Base-by-base conservation (phyloP, 1,140 invertebrate species). In the Lethocerus indicus region DNA sequence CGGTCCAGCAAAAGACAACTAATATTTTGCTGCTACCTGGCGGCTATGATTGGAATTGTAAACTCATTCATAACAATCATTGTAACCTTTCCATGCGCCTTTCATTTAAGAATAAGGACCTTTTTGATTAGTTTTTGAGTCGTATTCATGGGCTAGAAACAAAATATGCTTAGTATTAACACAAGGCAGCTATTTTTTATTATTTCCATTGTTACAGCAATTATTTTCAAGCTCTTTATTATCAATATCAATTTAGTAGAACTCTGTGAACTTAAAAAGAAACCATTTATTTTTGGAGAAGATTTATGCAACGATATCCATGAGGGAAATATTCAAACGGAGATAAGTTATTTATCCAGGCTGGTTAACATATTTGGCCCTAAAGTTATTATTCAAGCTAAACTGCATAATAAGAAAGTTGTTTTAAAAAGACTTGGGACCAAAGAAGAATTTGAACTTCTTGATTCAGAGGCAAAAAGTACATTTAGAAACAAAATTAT, bases 211-310 rank as follows among this genome's bases (percentile, higher is more conserved):
- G n/a, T n/a, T n/a, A n/a, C n/a, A n/a, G n/a, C n/a, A n/a, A n/a
- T n/a, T n/a, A n/a, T n/a, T n/a, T n/a, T n/a, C n/a, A n/a, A n/a
- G n/a, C 29, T 32, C 29, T 32, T n/a, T 32, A 32, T n/a, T n/a
- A 32, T 32, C 21, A 16, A 39, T 20, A 7, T 39, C n/a, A 39
- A 39, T 5, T 16, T 39, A 39, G 37, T 16, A 18, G 21, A 16
- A 7, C 37, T 51, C 20, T 48, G 47, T 28, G 29, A 36, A 9
- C 20, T 9, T 16, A 20, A 48, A 3, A 20, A 29, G 2, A 36
- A 29, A 12, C 47, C 47, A 18, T 20, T 48, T 37, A 48, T 48
- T 6, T 48, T 28, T 24, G 47, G 47, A 3, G 47, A 48, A 14
- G 32, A 37, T 4, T 35, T 21, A 12, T 48, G 47, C 21, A 12